Base-by-base conservation (phyloP, 2,113 vertebrate species). In the Leptodactylus fuscus region DNA sequence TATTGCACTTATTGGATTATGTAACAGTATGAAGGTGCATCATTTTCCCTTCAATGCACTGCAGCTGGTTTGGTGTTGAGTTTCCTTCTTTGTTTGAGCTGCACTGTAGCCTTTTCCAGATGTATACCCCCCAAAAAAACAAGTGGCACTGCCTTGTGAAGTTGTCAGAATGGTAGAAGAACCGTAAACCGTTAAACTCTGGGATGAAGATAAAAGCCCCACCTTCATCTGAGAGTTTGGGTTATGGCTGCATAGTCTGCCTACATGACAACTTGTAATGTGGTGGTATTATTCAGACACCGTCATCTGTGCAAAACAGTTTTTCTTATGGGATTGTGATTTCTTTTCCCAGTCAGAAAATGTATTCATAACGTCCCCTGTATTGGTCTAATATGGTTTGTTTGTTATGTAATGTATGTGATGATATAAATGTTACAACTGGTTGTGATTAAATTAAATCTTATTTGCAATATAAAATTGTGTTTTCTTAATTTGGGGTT, bases 361-460 rank as follows among this genome's bases (percentile, higher is more conserved):
- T 69, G n/a, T 60, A 60, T 32, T 69, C 32, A 38, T 27, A 20
- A 69, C 20, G 65, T 69, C 29, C 18, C 65, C 22, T 69, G 65
- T 38, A 36, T 38, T 38, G 1, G 65, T 69, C 32, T 38, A 13
- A 20, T 22, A 18, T 67, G 1, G 20, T 69, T 38, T 34, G 29
- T 67, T 36, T 69, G 65, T 69, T 69, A 22, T 38, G 5, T 34
- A 18, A 34, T 67, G 32, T 69, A 36, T 69, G 65, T 69, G 65
- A 27, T 69, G 32, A 69, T 1, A 38, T 38, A 69, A 36, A 69
- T 69, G 65, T 69, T 38, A 38, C 29, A 69, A 69, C 65, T 69
- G 65, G 65, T 69, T 20, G 36, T 69, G 65, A 69, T 69, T 20
- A 38, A 69, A 69, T 69, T 38, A 69, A 69, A 69, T 69, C 18